phyloP scores from a whole-genome alignment of 2,113 vertebrate species.

The Thomomys bottae region DNA sequence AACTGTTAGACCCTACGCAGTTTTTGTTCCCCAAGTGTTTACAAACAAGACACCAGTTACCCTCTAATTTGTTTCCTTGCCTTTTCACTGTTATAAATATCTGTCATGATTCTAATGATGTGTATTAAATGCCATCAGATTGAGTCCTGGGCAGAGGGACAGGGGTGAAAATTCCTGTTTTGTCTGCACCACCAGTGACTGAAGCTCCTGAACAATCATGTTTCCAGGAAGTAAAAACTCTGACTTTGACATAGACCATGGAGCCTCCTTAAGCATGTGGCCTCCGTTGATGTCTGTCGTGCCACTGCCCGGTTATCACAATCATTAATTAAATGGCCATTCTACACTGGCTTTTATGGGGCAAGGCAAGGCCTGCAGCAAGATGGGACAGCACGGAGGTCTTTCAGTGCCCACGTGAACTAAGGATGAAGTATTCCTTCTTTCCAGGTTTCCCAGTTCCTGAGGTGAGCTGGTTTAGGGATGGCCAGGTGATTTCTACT shows the following conservation, averaged over 20 bases:
- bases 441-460: slow-evolving; percentile 96
- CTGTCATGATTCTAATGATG: slow-evolving; percentile 23
- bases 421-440: background rate
- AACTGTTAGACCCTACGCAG: background rate
- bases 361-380: background rate
- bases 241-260: background rate
- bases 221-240: background rate
- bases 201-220: background rate
- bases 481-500: slow-evolving; percentile 98
- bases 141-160: background rate
- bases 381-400: fast-evolving
- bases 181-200: background rate
- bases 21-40: background rate
- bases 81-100: background rate
- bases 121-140: background rate
- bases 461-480: slow-evolving; percentile 99
- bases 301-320: background rate
- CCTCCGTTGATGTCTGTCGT: background rate
- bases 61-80: background rate
- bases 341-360: background rate
- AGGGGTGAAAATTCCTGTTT: background rate
- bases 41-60: background rate
- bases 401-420: background rate
- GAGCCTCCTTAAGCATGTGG: background rate
- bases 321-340: background rate